phyloP scores from a whole-genome alignment of 2,888 invertebrate genomes.

The Chouioia cunea region DNA sequence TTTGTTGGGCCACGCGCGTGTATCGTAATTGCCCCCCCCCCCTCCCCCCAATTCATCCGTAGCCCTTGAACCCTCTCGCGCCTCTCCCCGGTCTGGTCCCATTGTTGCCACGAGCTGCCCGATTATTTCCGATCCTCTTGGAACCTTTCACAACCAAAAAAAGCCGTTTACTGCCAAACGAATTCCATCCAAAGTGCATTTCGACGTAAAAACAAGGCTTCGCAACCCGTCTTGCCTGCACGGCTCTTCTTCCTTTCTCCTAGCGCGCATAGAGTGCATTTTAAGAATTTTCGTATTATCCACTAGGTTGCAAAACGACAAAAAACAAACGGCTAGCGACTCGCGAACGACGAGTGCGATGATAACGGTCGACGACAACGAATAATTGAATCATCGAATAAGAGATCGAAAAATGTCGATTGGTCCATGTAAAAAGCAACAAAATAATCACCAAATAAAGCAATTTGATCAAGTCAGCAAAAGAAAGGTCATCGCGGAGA shows the following conservation, averaged over 20 bases:
- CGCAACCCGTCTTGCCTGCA: no score
- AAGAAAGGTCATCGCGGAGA: no score
- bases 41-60: background rate
- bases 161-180: slow-evolving; percentile 3
- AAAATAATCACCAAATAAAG: no score
- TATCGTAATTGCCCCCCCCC: slow-evolving; percentile 23
- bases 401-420: no score
- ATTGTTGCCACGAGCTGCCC: slow-evolving; percentile 21
- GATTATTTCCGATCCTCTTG: slow-evolving; percentile 27
- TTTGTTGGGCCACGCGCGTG: slow-evolving; percentile 18
- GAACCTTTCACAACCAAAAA: background rate
- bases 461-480: no score
- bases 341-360: no score
- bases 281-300: slow-evolving; percentile 1
- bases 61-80: slow-evolving; percentile 10
- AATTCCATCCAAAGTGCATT: slow-evolving; percentile 3
- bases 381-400: no score
- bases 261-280: background rate
- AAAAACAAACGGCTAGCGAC: background rate
- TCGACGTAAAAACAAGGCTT: no score
- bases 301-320: background rate
- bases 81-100: background rate
- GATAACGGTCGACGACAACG: no score
- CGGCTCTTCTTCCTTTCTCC: no score
- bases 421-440: no score